Evolutionary conservation across 2,888 invertebrate genomes (phyloP), one percentile per base, ranked within the genome.

Genomic region (Uropetala carovei): DNA sequence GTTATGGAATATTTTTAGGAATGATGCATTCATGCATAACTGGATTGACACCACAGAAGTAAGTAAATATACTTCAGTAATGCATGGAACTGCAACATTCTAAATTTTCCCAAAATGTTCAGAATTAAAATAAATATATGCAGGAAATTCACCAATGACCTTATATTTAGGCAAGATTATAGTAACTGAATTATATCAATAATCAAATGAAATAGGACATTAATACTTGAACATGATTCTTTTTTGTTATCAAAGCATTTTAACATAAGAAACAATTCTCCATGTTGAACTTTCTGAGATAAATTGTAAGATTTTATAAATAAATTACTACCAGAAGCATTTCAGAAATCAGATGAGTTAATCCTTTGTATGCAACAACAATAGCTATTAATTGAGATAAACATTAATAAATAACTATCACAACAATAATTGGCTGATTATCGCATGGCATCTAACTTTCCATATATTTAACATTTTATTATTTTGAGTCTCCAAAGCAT

Each of bases 391-490:
- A 75, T 75, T 75, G 27, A 27, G 22, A 75, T 75, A 27, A 75
- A 75, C 75, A 75, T 75, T 75, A 75, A 75, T 75, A 13, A 75
- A 75, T 75, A 13, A 27, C 27, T 27, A 75, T 27, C 22, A 75
- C 75, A 75, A 27, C 75, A 75, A 75, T 75, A 75, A 75, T 75
- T 75, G 27, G 75, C 75, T 75, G 75, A 27, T 75, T 75, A 75
- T 27, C 27, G 75, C 75, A 27, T 75, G 75, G 75, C 75, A 75
- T 75, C 75, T 75, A 75, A 75, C 22, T 75, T 75, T 75, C 75
- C 75, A 75, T 14, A 75, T 27, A 75, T 75, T 75, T 14, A 75
- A 75, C 75, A 75, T 18, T 75, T 75, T 27, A 75, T 27, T 27
- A 75, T 75, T 27, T 27, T 75, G 75, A 75, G 11, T 75, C 27